Evolutionary conservation across 2,888 invertebrate species (phyloP), one percentile per base, ranked within the genome.

Genomic region (Resseliella maxima): DNA sequence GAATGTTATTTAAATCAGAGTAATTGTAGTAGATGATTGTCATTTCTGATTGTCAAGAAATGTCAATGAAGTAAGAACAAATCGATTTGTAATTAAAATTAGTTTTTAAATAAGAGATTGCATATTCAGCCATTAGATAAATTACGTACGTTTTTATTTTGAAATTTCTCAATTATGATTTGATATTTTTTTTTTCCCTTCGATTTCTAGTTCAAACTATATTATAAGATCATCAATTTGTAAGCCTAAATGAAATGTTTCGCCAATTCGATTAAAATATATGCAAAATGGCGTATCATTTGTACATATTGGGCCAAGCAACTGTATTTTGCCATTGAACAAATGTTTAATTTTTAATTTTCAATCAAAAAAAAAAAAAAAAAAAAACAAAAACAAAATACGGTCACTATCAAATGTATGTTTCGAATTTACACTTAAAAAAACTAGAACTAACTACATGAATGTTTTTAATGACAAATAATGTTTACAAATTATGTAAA

Each of bases 391-490:
- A n/a, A 59, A 59, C 59, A 59, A 41, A n/a, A n/a, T n/a, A 59
- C 59, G 24, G 72, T 31, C 72, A 72, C 35, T 72, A 31, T 31
- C 10, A 50, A 72, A 72, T 72, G 72, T 72, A 72, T 72, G 12
- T 31, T 72, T 72, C 59, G 59, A 59, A 59, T 59, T 59, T 59
- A 59, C 59, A 27, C 18, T 50, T 41, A 12, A 12, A 41, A 12
- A 41, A 41, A 41, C 6, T 59, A 72, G 31, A 31, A 72, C 31
- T 72, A 72, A 72, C n/a, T n/a, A n/a, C n/a, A 31, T 72, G 15
- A 72, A 31, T 72, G 72, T 72, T 72, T 72, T 31, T 35, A 72
- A 72, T 59, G 59, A 27, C 59, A 59, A 59, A 59, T 59, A 59
- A 59, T 59, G 59, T 50, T 50, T 21, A 50, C 50, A 21, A 50